A percentile compares a stretch with the other conserved stretches of the same genome.
Conservation (phyloP, 2,797 vertebrate species). For the Chloroceryle amazona region DNA sequence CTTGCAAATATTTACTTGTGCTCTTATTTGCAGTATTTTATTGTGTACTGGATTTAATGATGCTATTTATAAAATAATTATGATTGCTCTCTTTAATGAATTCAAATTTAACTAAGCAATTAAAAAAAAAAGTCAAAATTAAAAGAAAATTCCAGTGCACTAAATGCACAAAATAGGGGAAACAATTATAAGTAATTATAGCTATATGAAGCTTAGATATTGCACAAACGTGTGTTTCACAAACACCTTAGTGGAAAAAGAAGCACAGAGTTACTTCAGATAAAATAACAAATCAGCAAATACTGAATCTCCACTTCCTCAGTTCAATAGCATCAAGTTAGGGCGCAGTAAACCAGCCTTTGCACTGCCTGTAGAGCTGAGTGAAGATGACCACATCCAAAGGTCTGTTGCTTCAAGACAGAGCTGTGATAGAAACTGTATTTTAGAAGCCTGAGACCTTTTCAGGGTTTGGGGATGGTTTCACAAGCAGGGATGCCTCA, state of each 20-base stretch:
- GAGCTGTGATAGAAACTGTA: not conserved
- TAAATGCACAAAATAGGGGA: not conserved
- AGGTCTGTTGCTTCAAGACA: not conserved
- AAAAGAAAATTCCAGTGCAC: constrained; percentile 32
- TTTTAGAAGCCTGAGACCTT: not conserved
- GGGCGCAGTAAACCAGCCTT: fast-evolving
- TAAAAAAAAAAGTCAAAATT: constrained; percentile 55
- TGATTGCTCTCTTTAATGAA: constrained; percentile 39
- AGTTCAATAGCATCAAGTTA: not conserved
- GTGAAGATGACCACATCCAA: not conserved
- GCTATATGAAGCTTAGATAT: not conserved
- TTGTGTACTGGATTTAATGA: constrained; percentile 60
- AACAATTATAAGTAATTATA: not conserved
- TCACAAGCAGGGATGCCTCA: not conserved
- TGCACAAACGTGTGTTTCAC: not conserved
- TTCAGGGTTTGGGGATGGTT: not conserved
- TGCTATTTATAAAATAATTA: constrained; percentile 66
- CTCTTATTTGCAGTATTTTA: constrained; percentile 43
- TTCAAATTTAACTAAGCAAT: constrained; percentile 31
- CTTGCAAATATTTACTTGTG: constrained; percentile 65
- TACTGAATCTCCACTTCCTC: not conserved
- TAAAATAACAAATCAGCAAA: not conserved
- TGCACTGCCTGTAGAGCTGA: not conserved
- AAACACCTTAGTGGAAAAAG: not conserved
- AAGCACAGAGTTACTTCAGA: not conserved